Evolutionary conservation across 2,797 vertebrate species (phyloP), one percentile per base, ranked within the genome.

Genomic region (Poecilia gillii): DNA sequence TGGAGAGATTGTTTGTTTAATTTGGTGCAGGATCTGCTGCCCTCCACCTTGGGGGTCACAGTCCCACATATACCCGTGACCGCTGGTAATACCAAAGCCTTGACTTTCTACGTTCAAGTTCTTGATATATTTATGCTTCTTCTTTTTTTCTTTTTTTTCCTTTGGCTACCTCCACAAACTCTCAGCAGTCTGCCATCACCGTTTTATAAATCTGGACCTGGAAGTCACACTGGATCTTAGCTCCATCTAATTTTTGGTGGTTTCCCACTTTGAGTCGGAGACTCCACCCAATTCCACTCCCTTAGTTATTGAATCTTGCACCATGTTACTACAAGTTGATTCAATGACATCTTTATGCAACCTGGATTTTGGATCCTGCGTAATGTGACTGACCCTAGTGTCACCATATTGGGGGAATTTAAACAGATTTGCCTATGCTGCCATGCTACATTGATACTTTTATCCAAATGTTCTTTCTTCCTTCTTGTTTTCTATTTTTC

Each of bases 401-500:
- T 8, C 6, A 20, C 51, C 20, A 8, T 20, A 20, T 25, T 53
- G 6, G 20, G 23, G 20, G 16, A 2, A 23, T 53, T 23, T 53
- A 53, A 53, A 20, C 18, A 25, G 51, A 23, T 53, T 7, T 25
- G 20, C 20, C 20, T 8, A 53, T 23, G 51, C 23, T 53, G 51
- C 16, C 49, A 20, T 51, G 49, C 18, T 53, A 23, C 51, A 53
- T 53, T 53, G 51, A 20, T 23, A 53, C 16, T 53, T 53, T 53
- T 53, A 53, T 25, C 51, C 51, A 53, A 53, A 84, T 76, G 47
- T 51, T 23, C 59, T 85, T 76, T 73, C 25, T 49, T 7, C 6
- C 11, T 68, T 53, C 20, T 53, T 53, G 14, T 53, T 53, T 20
- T 53, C 49, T 51, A 23, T 23, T 53, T 25, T 53, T 20, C 25